Evolutionary conservation across 2,888 invertebrate species (phyloP).

Genomic region (Ypsolopha scabrella): DNA sequence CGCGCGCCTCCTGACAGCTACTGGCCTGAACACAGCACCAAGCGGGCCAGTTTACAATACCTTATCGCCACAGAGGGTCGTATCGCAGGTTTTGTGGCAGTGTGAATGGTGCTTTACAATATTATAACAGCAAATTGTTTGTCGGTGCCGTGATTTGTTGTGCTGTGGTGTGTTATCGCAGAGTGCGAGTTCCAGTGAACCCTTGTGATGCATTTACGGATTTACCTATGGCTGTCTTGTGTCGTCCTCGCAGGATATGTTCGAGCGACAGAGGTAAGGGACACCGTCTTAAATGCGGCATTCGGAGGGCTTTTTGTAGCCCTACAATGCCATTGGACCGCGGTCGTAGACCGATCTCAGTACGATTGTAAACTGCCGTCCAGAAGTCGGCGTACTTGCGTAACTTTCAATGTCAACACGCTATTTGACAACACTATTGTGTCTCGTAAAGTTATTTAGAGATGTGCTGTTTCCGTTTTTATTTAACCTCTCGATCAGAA

Average conservation of each 20-base stretch:
- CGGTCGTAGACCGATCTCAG: conserved; percentile 16
- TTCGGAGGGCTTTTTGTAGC: conserved; percentile 56
- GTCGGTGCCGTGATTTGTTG: conserved; percentile 47
- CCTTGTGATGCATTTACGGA: conserved; percentile 83
- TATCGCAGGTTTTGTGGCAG: conserved; percentile 45
- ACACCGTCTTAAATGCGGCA: conserved; percentile 61
- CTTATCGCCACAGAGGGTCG: conserved; percentile 49
- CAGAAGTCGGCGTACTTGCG: conserved; percentile 30
- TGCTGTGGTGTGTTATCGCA: conserved; percentile 51
- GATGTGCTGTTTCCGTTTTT: background rate
- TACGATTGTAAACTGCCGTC: background rate
- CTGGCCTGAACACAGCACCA: conserved; percentile 47
- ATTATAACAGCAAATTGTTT: conserved; percentile 62
- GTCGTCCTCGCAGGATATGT: conserved; percentile 80
- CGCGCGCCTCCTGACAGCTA: conserved; percentile 23
- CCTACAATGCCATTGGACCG: conserved; percentile 16
- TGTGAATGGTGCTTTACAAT: conserved; percentile 61
- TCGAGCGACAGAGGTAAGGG: conserved; percentile 81
- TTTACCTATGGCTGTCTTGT: conserved; percentile 79
- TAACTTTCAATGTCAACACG: conserved; percentile 66
- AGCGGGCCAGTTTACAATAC: conserved; percentile 61
- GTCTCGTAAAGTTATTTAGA: background rate
- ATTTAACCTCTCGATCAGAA: background rate
- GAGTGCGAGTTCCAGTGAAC: conserved; percentile 46
- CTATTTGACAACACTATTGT: background rate